phyloP scores from a whole-genome alignment of 1,140 invertebrate genomes.

The Drosophila biarmipes region DNA sequence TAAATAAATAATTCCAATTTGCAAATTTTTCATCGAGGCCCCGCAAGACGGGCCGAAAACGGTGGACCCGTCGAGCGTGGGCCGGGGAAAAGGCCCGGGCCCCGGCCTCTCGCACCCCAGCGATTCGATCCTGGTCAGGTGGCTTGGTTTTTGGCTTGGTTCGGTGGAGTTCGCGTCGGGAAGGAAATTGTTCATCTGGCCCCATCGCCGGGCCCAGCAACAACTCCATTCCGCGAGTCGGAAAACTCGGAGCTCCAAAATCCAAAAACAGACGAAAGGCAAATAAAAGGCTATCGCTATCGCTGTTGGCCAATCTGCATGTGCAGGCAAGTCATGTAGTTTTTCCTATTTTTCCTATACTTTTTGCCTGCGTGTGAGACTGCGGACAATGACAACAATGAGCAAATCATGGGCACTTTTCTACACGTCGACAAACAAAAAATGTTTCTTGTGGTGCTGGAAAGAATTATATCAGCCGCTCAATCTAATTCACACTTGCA shows the following conservation, averaged over 20 bases:
- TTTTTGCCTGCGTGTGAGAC: slow-evolving; percentile 38
- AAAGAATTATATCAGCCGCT: slow-evolving; percentile 9
- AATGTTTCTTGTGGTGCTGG: neutral
- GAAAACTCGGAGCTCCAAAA: slow-evolving; percentile 15
- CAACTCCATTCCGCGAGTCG: slow-evolving; percentile 49
- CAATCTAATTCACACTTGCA: slow-evolving; percentile 38
- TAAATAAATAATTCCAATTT: slow-evolving; percentile 79
- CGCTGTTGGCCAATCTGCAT: slow-evolving; percentile 79
- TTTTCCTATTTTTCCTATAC: slow-evolving; percentile 6
- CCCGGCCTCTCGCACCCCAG: slow-evolving; percentile 8
- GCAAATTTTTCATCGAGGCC: slow-evolving; percentile 70
- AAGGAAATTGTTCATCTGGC: slow-evolving; percentile 77
- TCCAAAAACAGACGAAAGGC: slow-evolving; percentile 40
- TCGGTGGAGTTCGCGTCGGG: slow-evolving; percentile 40
- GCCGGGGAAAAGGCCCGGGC: slow-evolving; percentile 18
- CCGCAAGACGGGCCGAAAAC: slow-evolving; percentile 45
- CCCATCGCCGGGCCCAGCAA: slow-evolving; percentile 26
- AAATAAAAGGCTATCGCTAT: slow-evolving; percentile 80
- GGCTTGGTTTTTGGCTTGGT: slow-evolving; percentile 23
- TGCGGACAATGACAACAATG: slow-evolving; percentile 76
- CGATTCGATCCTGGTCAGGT: slow-evolving; percentile 19
- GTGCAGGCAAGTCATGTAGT: slow-evolving; percentile 33
- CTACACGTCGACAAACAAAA: slow-evolving; percentile 17
- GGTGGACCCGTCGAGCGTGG: slow-evolving; percentile 43
- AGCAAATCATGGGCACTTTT: slow-evolving; percentile 78